Percentiles rank a stretch among this genome's conserved stretches.
phyloP scores from a whole-genome alignment of 2,113 vertebrate species.

The Albula goreensis region DNA sequence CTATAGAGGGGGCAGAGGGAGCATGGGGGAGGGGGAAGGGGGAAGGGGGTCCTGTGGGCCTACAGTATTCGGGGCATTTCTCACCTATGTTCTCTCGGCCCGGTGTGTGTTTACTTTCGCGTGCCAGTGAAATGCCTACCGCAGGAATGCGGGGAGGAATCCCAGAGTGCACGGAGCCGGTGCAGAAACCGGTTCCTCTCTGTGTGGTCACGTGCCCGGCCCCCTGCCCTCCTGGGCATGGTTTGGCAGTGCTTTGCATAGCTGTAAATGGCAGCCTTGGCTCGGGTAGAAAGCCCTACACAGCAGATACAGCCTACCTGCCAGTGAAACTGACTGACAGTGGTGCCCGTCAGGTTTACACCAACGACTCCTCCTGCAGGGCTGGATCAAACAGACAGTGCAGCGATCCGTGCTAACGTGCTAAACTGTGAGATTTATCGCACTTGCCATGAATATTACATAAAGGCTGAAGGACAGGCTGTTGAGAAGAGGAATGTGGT shows the following conservation, averaged over 20 bases:
- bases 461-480: not conserved
- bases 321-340: not conserved
- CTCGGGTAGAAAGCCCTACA: not conserved
- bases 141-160: not conserved
- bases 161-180: not conserved
- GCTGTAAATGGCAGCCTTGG: not conserved
- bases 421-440: not conserved
- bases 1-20: not conserved
- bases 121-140: constrained; percentile 7
- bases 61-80: not conserved
- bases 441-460: not conserved
- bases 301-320: not conserved
- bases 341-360: not conserved
- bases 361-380: not conserved
- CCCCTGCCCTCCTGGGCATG: not conserved
- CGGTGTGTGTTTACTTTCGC: not conserved
- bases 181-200: not conserved
- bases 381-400: too few relatives aligned
- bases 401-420: not conserved
- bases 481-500: not conserved
- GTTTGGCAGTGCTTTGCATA: not conserved
- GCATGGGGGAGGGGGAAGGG: too few relatives aligned
- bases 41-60: not conserved
- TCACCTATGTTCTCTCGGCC: not conserved
- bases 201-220: not conserved